Percentiles rank a stretch among this genome's conserved stretches.
These are phyloP conservation scores for Pseudoatta argentina DNA, from an alignment of 1,140 invertebrate species.

Conservation along the genomic window DNA sequence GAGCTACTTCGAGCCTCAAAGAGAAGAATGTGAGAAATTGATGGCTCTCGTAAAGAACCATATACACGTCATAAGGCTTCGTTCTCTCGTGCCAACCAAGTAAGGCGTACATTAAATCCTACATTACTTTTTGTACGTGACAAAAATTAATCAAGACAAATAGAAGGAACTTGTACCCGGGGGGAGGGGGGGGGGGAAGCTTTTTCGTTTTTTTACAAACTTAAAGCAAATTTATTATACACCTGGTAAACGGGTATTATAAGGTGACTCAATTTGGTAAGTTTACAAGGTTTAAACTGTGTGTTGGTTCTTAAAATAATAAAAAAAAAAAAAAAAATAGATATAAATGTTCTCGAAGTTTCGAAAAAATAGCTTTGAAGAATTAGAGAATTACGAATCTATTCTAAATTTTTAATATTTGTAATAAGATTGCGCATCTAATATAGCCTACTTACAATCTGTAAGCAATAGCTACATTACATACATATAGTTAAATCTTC, in stretches of 20 bases:
- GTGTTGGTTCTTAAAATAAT: not conserved
- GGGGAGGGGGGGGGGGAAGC: not conserved
- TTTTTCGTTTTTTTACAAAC: not conserved
- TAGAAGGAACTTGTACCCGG: not conserved
- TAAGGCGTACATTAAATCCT: conserved; percentile 55
- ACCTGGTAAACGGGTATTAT: not conserved
- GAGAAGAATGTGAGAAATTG: conserved; percentile 73
- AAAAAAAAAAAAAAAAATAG: not conserved
- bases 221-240: not conserved
- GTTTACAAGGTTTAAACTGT: not conserved
- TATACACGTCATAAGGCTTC: conserved; percentile 76
- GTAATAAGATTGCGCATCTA: too few relatives aligned
- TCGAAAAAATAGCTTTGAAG: not conserved
- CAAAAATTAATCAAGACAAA: not conserved
- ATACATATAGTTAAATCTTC: too few relatives aligned
- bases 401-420: too few relatives aligned
- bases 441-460: too few relatives aligned
- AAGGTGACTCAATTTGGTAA: not conserved
- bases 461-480: too few relatives aligned
- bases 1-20: conserved; percentile 73
- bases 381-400: too few relatives aligned
- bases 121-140: not conserved
- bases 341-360: not conserved
- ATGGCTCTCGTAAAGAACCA: conserved; percentile 75
- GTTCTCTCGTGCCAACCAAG: conserved; percentile 79